Evolutionary conservation across 2,113 vertebrate species (phyloP), one percentile per base, ranked within the genome.

Genomic region (Paramisgurnus dabryanus): DNA sequence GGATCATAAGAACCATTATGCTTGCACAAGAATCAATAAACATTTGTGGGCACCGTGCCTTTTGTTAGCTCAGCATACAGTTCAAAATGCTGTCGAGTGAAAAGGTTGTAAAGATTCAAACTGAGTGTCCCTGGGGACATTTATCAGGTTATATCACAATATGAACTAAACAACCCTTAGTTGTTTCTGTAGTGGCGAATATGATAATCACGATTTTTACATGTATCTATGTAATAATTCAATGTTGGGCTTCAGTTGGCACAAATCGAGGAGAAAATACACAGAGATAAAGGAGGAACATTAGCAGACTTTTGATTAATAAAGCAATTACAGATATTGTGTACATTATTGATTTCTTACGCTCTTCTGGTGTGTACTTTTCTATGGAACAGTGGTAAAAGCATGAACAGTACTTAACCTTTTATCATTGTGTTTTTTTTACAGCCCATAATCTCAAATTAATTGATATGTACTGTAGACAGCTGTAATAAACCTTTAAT

Each of bases 1-100:
- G 61, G 60, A 41, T 67, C 79, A 74, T 67, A 58, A n/a, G 43
- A 61, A 43, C 63, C 49, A 65, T 73, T 39, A 82, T 68, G 73
- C 66, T 50, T 27, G 41, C 17, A 41, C 39, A 53, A 40, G n/a
- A 49, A 81, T 43, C 55, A 66, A 78, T 84, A 78, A 67, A 50
- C 61, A 58, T 79, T 78, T 63, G 73, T 58, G 65, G 45, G 8
- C 18, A 61, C 27, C 22, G 11, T 55, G 13, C 27, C 58, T 61
- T 22, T 47, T 69, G 79, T 76, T 83, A 67, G 55, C 55, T 58
- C 39, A 70, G 72, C 17, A 74, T 67, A 49, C 60, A 53, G 17
- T 34, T 63, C 18, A 47, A 63, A 34, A 73, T 58, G 49, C 50
- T 41, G 41, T 60, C 22, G 43, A 73, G 39, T 43, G 34, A 71